Evolutionary conservation across 2,888 invertebrate species (phyloP), one percentile per base, ranked within the genome.

Genomic region (Autographa pulchrina): DNA sequence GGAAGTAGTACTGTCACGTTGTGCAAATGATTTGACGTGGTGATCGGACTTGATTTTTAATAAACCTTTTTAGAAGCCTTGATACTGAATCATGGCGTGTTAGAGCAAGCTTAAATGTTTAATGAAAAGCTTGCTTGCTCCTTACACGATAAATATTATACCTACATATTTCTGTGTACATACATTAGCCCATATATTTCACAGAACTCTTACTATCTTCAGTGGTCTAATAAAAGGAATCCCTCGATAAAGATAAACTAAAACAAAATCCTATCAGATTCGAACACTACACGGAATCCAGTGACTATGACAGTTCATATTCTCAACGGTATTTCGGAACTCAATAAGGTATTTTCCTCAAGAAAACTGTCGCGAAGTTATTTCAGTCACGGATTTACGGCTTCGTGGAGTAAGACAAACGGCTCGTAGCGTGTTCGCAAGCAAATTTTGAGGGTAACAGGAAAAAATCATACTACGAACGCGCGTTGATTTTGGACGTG

Each of bases 301-400:
- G 78, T 87, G 86, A 78, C 72, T 77, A 84, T 87, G 89, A 87
- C 89, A 88, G 89, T 88, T 89, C 88, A 88, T 88, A 88, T 89
- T 88, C 87, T 80, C 74, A 60, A 56, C 81, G 85, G 83, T 81
- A 78, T 88, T 79, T 84, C 72, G 72, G 78, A 82, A 86, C 87
- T 87, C 89, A 88, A 89, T 88, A 88, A 89, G 84, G 85, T 82
- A 84, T 84, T 85, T 81, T 79, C 77, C 73, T 25, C 71, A 75
- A 76, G 77, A 77, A 83, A 85, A 81, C 80, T 77, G 72, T 83
- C 81, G 79, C 81, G 80, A 79, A 84, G 84, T 88, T 91, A 92
- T 92, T 92, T 92, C 84, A 90, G 92, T 92, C 92, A 92, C 92
- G 92, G 88, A 90, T 91, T 92, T 89, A 88, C 90, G 83, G 88